Evolutionary conservation across 2,888 invertebrate genomes (phyloP).

Genomic region (Euclidia mi): DNA sequence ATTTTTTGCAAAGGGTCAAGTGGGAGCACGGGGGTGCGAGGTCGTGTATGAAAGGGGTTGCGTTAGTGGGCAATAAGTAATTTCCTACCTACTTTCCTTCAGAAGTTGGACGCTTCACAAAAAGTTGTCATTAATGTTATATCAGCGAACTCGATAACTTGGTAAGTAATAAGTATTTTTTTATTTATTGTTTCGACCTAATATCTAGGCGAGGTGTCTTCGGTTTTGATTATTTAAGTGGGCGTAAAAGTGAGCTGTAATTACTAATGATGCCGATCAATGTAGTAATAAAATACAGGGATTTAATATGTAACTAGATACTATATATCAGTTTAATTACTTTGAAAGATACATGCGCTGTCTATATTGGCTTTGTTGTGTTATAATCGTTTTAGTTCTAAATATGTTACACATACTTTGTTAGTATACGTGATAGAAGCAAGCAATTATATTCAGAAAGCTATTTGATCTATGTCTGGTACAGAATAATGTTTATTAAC

Average conservation of each 20-base stretch:
- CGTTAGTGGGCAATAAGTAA: slow-evolving; percentile 65
- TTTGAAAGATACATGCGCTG: neutral
- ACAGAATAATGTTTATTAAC: neutral
- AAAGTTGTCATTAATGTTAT: slow-evolving; percentile 62
- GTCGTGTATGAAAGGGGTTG: slow-evolving; percentile 63
- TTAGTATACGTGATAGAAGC: neutral
- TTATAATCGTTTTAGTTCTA: neutral
- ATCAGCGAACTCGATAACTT: slow-evolving; percentile 37
- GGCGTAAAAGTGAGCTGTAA: slow-evolving; percentile 16
- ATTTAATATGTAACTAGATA: slow-evolving; percentile 22
- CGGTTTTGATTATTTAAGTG: slow-evolving; percentile 21
- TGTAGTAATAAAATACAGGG: slow-evolving; percentile 21
- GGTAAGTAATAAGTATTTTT: slow-evolving; percentile 31
- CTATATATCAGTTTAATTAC: slow-evolving; percentile 26
- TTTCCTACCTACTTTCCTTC: slow-evolving; percentile 61
- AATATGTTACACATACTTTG: neutral
- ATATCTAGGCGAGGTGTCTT: slow-evolving; percentile 7
- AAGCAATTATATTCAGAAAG: neutral
- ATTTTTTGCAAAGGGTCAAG: slow-evolving; percentile 67
- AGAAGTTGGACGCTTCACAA: slow-evolving; percentile 50
- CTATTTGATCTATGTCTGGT: neutral
- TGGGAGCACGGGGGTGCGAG: slow-evolving; percentile 46
- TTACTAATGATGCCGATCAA: slow-evolving; percentile 20
- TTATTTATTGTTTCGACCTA: slow-evolving; percentile 13
- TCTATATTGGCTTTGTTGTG: neutral